Base-by-base conservation (phyloP, 1,140 invertebrate genomes). In the Carposina sasakii region DNA sequence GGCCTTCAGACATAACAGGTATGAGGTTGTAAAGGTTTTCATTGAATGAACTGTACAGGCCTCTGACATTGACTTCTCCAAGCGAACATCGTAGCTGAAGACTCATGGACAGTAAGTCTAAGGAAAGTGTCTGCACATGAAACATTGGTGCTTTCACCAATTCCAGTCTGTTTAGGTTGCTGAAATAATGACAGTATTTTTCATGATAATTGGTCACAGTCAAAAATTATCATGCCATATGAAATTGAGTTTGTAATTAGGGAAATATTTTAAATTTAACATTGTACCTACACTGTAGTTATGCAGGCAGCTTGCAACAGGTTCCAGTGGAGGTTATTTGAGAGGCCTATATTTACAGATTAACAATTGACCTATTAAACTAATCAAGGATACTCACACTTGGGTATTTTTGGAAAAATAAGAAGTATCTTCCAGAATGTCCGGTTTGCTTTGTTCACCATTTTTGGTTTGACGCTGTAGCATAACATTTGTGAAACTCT, bases 371-470 rank as follows among this genome's bases (percentile, higher is more conserved):
- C n/a, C n/a, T n/a, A n/a, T n/a, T n/a, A n/a, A n/a, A 40, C 41
- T 36, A 37, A 43, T n/a, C 12, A 45, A 31, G 21, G 10, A 30
- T 51, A 70, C 75, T 76, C 67, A 84, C 81, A 84, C 81, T 57
- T 84, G 76, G 28, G 81, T 84, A 56, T 84, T 84, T 66, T 84
- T 84, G 34, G 81, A 70, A 67, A 84, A 84, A 48, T 84, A 84
- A 42, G 77, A 79, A 40, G 76, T 81, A 42, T 84, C 81, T 55
- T 75, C 74, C 43, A 84, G 48, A 3, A 33, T 54, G 28, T 81
- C 76, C 15, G 67, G 62, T 60, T 74, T 76, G 33, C 63, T 40
- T 52, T 81, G 66, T 54, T 84, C 81, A 40, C 81, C 77, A 71
- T 84, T 81, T 65, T 74, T 84, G 24, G 71, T 72, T 55, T 78